Evolutionary conservation across 2,113 vertebrate genomes (phyloP), one percentile per base, ranked within the genome.

Genomic region (Nesospiza acunhae): DNA sequence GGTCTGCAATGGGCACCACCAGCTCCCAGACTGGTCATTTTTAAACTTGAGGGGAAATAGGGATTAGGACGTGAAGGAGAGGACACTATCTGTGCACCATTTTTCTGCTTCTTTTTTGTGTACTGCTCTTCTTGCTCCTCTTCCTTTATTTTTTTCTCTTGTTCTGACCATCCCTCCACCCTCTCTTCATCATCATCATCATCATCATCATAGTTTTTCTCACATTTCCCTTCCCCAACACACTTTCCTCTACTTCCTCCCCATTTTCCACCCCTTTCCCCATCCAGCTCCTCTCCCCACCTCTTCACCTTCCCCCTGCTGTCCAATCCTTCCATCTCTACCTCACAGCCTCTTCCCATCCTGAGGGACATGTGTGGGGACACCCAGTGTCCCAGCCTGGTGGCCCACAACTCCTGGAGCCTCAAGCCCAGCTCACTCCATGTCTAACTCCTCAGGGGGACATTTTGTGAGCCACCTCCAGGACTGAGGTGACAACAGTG

Each of bases 291-390:
- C 39, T 79, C 39, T 87, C 41, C 41, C 4, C 21, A 31, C 27
- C 7, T 72, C 73, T 33, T 78, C 50, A 33, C 10, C 64, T n/a
- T 47, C 53, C 58, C 2, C 0, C 15, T 23, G 39, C n/a, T 44
- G 9, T 7, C 6, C 0, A 33, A 22, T 64, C n/a, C 53, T 88
- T 37, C 0, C 56, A 6, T 12, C 64, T 64, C 35, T 12, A 31
- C 10, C 33, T 52, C 60, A 50, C 53, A 22, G 14, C 59, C 28
- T 42, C 2, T 31, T 70, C 47, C 17, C 6, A 0, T 18, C 53
- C 8, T 13, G 20, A 19, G 17, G 33, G 5, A 39, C 9, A 0
- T 0, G 0, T 10, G 8, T 15, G 27, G 74, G 37, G 52, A 30
- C 30, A 52, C 10, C 9, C 69, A 41, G 10, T 6, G 23, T 9